These are phyloP conservation scores for Lasioglossum zephyrum DNA, from an alignment of 2,888 invertebrate genomes.

Conservation along the genomic window DNA sequence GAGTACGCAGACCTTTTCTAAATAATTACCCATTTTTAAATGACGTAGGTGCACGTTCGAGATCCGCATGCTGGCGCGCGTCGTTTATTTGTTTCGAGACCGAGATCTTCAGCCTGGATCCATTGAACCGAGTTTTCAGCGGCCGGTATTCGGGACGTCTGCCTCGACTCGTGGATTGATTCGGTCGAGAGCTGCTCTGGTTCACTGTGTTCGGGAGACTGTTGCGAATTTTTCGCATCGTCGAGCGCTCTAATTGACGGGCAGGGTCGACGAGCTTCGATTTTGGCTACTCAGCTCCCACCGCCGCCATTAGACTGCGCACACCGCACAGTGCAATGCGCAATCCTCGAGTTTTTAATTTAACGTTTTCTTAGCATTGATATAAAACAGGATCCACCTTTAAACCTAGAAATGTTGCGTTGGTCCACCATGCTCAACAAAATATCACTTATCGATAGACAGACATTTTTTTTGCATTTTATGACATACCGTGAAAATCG, in stretches of 20 bases:
- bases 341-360: too few species aligned
- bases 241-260: constrained; percentile 35
- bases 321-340: neutral
- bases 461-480: too few species aligned
- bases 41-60: neutral
- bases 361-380: too few species aligned
- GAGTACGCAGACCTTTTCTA: too few species aligned
- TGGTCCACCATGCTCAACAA: too few species aligned
- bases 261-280: neutral
- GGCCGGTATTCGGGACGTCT: neutral
- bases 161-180: constrained; percentile 13
- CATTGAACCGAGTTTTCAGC: neutral
- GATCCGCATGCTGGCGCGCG: neutral
- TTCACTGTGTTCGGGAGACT: constrained; percentile 7
- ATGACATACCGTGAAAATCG: too few species aligned
- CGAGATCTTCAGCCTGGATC: neutral
- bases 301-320: neutral
- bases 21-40: neutral
- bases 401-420: too few species aligned
- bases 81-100: neutral
- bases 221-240: constrained; percentile 42
- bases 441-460: too few species aligned
- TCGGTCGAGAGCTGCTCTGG: neutral
- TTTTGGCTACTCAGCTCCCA: constrained; percentile 8
- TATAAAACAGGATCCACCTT: too few species aligned